A percentile compares a stretch with the other conserved stretches of the same genome.
Conservation (phyloP, 2,797 vertebrate genomes). For the Glossophaga mutica region DNA sequence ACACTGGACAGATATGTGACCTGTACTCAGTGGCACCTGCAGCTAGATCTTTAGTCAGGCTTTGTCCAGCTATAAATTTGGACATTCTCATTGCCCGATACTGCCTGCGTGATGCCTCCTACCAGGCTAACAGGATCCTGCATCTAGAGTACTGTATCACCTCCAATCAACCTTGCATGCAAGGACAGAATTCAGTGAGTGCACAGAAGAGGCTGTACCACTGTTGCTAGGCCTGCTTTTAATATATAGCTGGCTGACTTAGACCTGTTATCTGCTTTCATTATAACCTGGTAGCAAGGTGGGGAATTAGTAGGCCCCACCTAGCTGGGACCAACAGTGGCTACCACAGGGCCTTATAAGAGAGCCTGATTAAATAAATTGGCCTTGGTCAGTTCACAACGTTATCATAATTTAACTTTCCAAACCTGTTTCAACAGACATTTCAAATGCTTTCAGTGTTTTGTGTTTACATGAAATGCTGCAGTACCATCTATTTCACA, state of each 20-base stretch:
- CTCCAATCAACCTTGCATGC: background rate
- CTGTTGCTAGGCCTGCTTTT: background rate
- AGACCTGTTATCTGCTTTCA: background rate
- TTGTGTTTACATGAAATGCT: background rate
- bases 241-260: background rate
- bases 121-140: background rate
- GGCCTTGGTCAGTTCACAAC: background rate
- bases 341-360: background rate
- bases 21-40: background rate
- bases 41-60: background rate
- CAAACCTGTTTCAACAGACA: background rate
- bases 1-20: background rate
- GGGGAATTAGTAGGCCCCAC: background rate
- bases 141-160: background rate
- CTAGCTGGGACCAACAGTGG: background rate
- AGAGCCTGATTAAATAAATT: background rate
- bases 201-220: background rate
- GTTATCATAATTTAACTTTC: background rate
- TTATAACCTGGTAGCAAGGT: background rate
- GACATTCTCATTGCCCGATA: background rate
- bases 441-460: slow-evolving; percentile 22
- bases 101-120: background rate
- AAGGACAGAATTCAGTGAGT: background rate
- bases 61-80: background rate
- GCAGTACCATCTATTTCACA: background rate